Evolutionary conservation across 1,140 invertebrate species (phyloP).

Genomic region (Marisa cornuarietis): DNA sequence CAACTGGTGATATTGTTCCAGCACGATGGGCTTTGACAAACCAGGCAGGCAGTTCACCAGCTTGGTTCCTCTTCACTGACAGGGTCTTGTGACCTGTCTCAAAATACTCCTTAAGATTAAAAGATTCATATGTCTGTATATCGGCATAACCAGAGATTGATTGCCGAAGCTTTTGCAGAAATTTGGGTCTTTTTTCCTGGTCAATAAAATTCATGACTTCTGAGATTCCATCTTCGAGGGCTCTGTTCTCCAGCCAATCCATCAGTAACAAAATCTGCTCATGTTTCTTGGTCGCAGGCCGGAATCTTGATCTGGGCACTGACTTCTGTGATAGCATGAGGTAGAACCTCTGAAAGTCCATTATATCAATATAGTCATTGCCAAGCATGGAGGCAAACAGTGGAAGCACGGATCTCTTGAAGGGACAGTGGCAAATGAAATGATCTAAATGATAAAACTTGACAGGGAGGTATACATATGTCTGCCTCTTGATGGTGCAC

Average conservation of each 20-base stretch:
- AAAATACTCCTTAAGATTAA: conserved; percentile 34
- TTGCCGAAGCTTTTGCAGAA: conserved; percentile 39
- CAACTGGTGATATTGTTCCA: conserved; percentile 72
- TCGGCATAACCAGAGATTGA: conserved; percentile 50
- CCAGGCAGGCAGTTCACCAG: conserved; percentile 70
- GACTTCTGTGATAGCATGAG: conserved; percentile 72
- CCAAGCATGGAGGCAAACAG: conserved; percentile 83
- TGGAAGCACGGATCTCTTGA: conserved; percentile 76
- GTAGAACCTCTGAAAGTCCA: conserved; percentile 78
- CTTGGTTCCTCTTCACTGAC: conserved; percentile 8
- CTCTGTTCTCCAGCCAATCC: conserved; percentile 78
- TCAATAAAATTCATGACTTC: conserved; percentile 64
- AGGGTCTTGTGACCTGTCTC: conserved; percentile 4
- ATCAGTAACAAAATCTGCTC: conserved; percentile 74
- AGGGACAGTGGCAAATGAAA: conserved; percentile 74
- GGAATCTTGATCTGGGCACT: conserved; percentile 29
- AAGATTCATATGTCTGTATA: conserved; percentile 27
- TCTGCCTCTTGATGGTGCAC: conserved; percentile 1
- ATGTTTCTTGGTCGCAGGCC: conserved; percentile 43
- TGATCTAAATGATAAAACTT: conserved; percentile 79
- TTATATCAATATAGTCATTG: conserved; percentile 84
- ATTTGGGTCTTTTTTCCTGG: conserved; percentile 38
- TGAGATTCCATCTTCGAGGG: conserved; percentile 74
- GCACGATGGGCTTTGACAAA: conserved; percentile 73
- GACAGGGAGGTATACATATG: conserved; percentile 69